A percentile compares a stretch with the other conserved stretches of the same genome.
Evolutionary conservation across 2,888 invertebrate species (phyloP).

Genomic region (Laothoe populi): DNA sequence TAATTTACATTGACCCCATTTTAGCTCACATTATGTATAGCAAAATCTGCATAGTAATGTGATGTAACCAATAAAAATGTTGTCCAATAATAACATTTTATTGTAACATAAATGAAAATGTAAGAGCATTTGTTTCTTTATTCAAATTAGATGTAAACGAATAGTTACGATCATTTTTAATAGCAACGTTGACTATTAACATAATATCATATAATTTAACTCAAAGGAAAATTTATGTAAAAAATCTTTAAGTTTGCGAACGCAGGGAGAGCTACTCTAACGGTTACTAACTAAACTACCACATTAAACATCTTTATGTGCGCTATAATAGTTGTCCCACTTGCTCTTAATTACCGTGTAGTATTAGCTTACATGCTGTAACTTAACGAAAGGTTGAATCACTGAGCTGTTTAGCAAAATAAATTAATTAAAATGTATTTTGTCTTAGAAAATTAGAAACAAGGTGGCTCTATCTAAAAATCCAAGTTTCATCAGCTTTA

Average conservation of each 20-base stretch:
- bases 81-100: not conserved
- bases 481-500: no score
- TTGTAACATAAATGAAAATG: slow-evolving; percentile 2
- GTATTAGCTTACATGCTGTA: slow-evolving; percentile 12
- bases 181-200: not conserved
- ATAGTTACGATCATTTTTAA: not conserved
- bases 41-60: not conserved
- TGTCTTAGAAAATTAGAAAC: not conserved
- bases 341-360: slow-evolving; percentile 47
- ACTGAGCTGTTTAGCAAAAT: slow-evolving; percentile 5
- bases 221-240: not conserved
- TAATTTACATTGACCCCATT: slow-evolving; percentile 9
- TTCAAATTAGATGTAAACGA: not conserved
- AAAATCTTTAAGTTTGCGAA: not conserved
- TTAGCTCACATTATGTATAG: no score
- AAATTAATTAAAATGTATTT: not conserved
- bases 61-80: not conserved
- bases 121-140: not conserved
- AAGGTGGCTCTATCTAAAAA: not conserved
- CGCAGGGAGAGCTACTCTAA: slow-evolving; percentile 2
- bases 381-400: slow-evolving; percentile 14
- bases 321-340: slow-evolving; percentile 40
- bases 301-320: slow-evolving; percentile 50
- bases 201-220: not conserved
- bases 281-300: slow-evolving; percentile 40